Conservation (phyloP, 2,113 vertebrate species). For the Aviceda subcristata region DNA sequence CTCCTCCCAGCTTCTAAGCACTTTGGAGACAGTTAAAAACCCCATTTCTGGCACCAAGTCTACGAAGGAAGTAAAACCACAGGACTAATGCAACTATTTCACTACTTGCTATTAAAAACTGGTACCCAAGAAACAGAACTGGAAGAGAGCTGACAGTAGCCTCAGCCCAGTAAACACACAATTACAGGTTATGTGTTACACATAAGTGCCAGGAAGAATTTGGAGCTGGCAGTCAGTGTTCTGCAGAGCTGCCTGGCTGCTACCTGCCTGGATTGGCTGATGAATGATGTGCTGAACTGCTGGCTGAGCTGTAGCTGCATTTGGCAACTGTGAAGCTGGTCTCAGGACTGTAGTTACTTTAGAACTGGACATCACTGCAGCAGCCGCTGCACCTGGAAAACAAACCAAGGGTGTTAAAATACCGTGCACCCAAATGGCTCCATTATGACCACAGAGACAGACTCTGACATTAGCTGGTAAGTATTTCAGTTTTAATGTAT, state of each 20-base stretch:
- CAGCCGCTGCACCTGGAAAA: slow-evolving; percentile 88
- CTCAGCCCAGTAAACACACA: neutral
- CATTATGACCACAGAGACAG: rapidly evolving
- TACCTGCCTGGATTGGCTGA: slow-evolving; percentile 89
- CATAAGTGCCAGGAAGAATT: neutral
- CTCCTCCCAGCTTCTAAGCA: neutral
- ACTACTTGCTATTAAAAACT: neutral
- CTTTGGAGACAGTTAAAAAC: neutral
- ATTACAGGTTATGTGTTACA: neutral
- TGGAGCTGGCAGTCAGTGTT: rapidly evolving
- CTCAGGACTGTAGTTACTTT: slow-evolving; percentile 93
- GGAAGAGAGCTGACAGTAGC: neutral
- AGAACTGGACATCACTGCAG: slow-evolving; percentile 95
- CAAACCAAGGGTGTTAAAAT: neutral
- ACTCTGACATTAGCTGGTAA: neutral
- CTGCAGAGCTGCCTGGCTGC: neutral
- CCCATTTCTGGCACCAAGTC: neutral
- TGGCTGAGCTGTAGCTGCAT: slow-evolving; percentile 83
- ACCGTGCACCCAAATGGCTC: rapidly evolving
- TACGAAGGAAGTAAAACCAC: neutral
- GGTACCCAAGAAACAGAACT: neutral
- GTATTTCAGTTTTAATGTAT: neutral
- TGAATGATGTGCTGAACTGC: slow-evolving; percentile 95
- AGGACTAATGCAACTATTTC: neutral
- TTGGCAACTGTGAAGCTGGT: slow-evolving; percentile 86